These are phyloP conservation scores for Phthorimaea operculella DNA, from an alignment of 1,140 invertebrate genomes.

Conservation along the genomic window DNA sequence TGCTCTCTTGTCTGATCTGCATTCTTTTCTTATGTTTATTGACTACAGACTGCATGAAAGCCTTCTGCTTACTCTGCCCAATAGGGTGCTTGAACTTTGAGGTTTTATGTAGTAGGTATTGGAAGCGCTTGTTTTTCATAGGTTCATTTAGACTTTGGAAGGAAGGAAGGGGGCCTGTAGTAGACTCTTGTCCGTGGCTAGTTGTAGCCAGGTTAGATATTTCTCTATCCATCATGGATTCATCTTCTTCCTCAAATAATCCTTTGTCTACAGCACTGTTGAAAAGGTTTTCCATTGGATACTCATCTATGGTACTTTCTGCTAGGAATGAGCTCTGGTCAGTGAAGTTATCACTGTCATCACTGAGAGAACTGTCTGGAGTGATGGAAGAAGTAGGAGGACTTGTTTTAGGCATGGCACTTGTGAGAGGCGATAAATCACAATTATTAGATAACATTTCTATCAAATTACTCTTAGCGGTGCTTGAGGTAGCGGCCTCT, in stretches of 20 bases:
- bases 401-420: conserved; percentile 40
- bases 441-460: conserved; percentile 53
- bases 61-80: conserved; percentile 62
- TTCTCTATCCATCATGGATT: conserved; percentile 59
- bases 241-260: conserved; percentile 55
- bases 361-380: conserved; percentile 50
- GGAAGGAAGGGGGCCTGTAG: conserved; percentile 43
- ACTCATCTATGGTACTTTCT: conserved; percentile 61
- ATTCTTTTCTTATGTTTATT: conserved; percentile 66
- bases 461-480: conserved; percentile 57
- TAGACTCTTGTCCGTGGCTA: conserved; percentile 50
- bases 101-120: conserved; percentile 65
- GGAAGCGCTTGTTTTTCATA: conserved; percentile 62
- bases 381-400: conserved; percentile 43
- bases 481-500: conserved; percentile 36
- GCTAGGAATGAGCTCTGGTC: conserved; percentile 60
- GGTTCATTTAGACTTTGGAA: conserved; percentile 63
- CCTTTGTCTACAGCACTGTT: conserved; percentile 63
- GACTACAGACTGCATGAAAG: conserved; percentile 63
- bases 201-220: conserved; percentile 61
- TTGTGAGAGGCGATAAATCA: conserved; percentile 44
- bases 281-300: conserved; percentile 61
- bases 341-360: conserved; percentile 56
- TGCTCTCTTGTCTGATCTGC: conserved; percentile 37
- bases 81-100: conserved; percentile 66